Conservation (phyloP, 2,888 invertebrate genomes). For the Tenthredo livida region DNA sequence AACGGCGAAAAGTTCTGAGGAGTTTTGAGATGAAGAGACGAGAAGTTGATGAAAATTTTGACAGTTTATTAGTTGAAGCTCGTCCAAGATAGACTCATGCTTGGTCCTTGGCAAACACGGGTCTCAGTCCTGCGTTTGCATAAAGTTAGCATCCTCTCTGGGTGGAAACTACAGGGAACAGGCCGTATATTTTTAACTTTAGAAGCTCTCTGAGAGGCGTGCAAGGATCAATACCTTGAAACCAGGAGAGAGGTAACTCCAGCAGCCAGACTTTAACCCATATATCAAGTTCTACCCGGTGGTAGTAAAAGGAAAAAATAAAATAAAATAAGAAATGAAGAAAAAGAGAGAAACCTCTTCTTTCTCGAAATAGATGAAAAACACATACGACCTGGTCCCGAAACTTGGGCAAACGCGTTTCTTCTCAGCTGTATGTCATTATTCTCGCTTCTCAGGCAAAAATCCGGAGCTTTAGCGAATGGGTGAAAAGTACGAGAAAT, state of each 20-base stretch:
- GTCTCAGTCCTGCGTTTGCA: neutral
- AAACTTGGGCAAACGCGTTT: neutral
- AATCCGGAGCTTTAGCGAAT: neutral
- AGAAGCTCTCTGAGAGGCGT: constrained; percentile 67
- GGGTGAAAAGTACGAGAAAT: neutral
- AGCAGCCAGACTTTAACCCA: constrained; percentile 41
- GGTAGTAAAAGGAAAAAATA: neutral
- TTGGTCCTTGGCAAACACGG: neutral
- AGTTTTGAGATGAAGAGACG: neutral
- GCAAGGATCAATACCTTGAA: constrained; percentile 68
- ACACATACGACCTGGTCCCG: neutral
- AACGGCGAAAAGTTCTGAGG: neutral
- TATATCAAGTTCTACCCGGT: constrained; percentile 37
- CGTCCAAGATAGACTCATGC: neutral
- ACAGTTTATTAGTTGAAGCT: neutral
- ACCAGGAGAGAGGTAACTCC: neutral
- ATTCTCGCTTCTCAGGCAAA: neutral
- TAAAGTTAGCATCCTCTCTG: neutral
- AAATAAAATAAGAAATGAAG: neutral
- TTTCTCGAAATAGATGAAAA: neutral
- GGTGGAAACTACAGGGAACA: constrained; percentile 48
- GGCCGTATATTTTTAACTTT: constrained; percentile 73
- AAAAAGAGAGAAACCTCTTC: neutral
- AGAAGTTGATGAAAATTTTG: neutral
- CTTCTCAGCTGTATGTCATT: neutral